Percentiles rank a stretch among this genome's conserved stretches.
These are phyloP conservation scores for Caenorhabditis angaria DNA, from an alignment of 2,888 invertebrate species.

Conservation along the genomic window DNA sequence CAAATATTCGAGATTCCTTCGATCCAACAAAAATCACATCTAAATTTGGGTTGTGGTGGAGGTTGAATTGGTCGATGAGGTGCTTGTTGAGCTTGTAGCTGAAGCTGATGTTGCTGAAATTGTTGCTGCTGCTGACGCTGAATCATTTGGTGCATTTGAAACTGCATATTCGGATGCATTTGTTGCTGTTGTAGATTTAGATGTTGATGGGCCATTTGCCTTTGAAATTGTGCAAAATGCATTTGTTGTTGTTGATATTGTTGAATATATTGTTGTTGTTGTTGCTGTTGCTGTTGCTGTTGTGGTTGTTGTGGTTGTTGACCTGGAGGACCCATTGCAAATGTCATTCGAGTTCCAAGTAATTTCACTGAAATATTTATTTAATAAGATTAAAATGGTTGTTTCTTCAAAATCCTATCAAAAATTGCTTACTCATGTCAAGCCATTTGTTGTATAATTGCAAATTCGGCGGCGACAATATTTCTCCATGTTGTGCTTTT, in stretches of 20 bases:
- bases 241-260: background rate
- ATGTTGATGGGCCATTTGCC: background rate
- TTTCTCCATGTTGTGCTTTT: too few relatives aligned
- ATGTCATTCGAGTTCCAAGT: too few relatives aligned
- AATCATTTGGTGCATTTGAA: background rate
- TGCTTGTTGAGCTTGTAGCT: background rate
- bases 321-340: background rate
- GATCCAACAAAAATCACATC: too few relatives aligned
- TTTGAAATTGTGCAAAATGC: background rate
- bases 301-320: background rate
- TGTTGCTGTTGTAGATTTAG: background rate
- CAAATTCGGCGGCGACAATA: too few relatives aligned
- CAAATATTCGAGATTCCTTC: too few relatives aligned
- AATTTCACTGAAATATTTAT: too few relatives aligned
- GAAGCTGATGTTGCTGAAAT: background rate
- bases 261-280: background rate
- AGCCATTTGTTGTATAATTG: background rate
- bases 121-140: background rate
- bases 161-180: background rate
- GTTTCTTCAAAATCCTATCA: too few relatives aligned
- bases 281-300: conserved; percentile 1
- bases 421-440: too few relatives aligned
- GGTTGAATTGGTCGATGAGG: background rate
- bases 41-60: background rate
- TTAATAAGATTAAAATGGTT: too few relatives aligned